Evolutionary conservation across 2,113 vertebrate genomes (phyloP), one percentile per base, ranked within the genome.

Genomic region (Trichechus manatus): DNA sequence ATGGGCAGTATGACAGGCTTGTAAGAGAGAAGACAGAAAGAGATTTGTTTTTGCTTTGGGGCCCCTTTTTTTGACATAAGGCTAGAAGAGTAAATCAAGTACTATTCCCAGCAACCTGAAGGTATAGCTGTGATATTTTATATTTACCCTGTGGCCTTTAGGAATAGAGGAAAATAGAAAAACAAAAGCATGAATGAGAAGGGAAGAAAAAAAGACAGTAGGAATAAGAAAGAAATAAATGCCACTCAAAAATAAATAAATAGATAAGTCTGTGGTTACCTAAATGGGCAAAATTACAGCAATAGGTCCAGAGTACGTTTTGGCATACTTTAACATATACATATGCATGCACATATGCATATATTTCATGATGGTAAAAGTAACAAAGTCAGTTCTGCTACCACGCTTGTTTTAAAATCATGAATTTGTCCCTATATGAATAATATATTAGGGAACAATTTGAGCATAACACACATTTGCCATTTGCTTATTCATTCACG

Each of bases 121-220:
- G 17, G 27, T 89, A 5, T 81, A 53, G 39, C 36, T 66, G 27
- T 50, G 36, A 11, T 63, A 44, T 56, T 79, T 87, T 88, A 8
- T 82, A 56, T 59, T 6, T 59, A 87, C 0, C 33, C 20, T 82
- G 15, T 94, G 33, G 22, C 74, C 29, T 87, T 75, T 63, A 79
- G 70, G 13, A 84, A 42, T 47, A n/a, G 50, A 56, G 23, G 59
- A 94, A 94, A 93, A 63, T 17, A 81, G 4, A 66, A 29, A 90
- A 87, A 83, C 63, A 90, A 77, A 92, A 93, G 17, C 6, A 63
- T 59, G 33, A 90, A 79, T 83, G 61, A 78, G 61, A 83, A 82
- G 8, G 63, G 42, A 47, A 10, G n/a, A 61, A 29, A 19, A 19
- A 68, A 68, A 77, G 13, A 44, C 6, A 68, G 19, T 33, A 29